phyloP scores from a whole-genome alignment of 2,888 invertebrate species.

The Miltochrista miniata region DNA sequence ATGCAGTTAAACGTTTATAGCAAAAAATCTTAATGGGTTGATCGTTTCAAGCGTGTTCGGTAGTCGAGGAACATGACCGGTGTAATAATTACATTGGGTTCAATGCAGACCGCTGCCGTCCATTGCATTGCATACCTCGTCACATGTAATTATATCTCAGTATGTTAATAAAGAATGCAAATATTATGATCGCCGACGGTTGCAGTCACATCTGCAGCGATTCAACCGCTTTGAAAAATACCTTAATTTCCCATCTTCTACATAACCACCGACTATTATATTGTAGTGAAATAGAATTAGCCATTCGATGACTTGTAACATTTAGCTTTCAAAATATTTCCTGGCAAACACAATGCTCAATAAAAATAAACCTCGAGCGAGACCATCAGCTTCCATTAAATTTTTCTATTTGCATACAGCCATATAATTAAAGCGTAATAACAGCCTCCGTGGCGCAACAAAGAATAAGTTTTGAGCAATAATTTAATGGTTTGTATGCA shows the following conservation, averaged over 20 bases:
- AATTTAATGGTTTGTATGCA: conserved; percentile 83
- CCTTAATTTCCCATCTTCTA: conserved; percentile 57
- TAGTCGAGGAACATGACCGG: conserved; percentile 46
- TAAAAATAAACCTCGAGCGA: conserved; percentile 64
- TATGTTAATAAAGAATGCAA: conserved; percentile 77
- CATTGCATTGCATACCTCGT: conserved; percentile 57
- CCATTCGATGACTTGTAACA: conserved; percentile 50
- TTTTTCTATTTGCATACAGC: conserved; percentile 80
- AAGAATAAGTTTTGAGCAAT: conserved; percentile 83
- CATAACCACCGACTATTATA: conserved; percentile 23
- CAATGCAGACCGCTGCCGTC: conserved; percentile 47
- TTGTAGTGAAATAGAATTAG: conserved; percentile 34
- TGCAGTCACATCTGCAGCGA: conserved; percentile 31
- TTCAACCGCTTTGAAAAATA: conserved; percentile 64
- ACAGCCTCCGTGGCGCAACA: conserved; percentile 80
- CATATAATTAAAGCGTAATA: conserved; percentile 81
- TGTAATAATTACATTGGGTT: conserved; percentile 58
- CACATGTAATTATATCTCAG: conserved; percentile 74
- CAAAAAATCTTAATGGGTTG: conserved; percentile 28
- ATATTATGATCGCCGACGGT: conserved; percentile 54
- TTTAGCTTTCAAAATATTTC: conserved; percentile 44
- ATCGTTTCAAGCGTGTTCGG: conserved; percentile 25
- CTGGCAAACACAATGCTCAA: conserved; percentile 62
- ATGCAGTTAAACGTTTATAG: conserved; percentile 34
- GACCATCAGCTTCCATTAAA: conserved; percentile 74